Percentiles rank a stretch among this genome's conserved stretches.
phyloP scores from a whole-genome alignment of 2,888 invertebrate genomes.

The Ormyrus thymus region DNA sequence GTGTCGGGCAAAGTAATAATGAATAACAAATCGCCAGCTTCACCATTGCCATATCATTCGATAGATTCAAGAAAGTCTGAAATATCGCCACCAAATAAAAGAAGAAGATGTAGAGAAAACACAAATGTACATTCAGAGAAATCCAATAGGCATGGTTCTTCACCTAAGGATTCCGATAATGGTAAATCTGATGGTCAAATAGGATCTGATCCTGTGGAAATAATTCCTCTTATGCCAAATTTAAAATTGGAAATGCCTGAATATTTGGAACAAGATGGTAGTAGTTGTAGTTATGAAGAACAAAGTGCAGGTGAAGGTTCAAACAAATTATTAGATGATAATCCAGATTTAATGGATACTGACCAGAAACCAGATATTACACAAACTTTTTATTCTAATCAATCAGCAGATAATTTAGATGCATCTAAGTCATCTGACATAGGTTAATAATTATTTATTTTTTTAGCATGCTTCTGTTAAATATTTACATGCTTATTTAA shows the following conservation, averaged over 20 bases:
- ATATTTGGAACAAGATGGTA: constrained; percentile 76
- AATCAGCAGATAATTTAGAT: constrained; percentile 68
- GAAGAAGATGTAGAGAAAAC: constrained; percentile 72
- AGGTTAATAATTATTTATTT: constrained; percentile 60
- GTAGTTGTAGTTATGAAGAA: constrained; percentile 74
- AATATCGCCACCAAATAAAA: constrained; percentile 68
- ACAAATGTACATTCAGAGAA: constrained; percentile 67
- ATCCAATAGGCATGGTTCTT: constrained; percentile 61
- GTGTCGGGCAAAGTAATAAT: constrained; percentile 66
- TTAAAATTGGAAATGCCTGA: constrained; percentile 79
- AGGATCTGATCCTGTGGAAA: constrained; percentile 72
- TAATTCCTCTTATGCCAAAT: constrained; percentile 75
- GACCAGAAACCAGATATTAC: constrained; percentile 73
- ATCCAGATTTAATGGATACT: constrained; percentile 67
- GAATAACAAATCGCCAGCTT: constrained; percentile 70
- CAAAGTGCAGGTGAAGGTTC: constrained; percentile 70
- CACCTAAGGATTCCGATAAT: constrained; percentile 66
- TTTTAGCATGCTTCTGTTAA: neutral
- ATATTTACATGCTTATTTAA: constrained; percentile 11
- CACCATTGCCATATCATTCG: constrained; percentile 69
- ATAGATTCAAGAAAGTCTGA: constrained; percentile 65
- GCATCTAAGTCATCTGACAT: constrained; percentile 69
- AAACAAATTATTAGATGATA: constrained; percentile 69
- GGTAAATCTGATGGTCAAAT: constrained; percentile 66
- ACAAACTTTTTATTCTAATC: constrained; percentile 72